Percentiles rank a stretch among this genome's conserved stretches.
phyloP scores from a whole-genome alignment of 2,113 vertebrate genomes.

The Siniperca chuatsi region DNA sequence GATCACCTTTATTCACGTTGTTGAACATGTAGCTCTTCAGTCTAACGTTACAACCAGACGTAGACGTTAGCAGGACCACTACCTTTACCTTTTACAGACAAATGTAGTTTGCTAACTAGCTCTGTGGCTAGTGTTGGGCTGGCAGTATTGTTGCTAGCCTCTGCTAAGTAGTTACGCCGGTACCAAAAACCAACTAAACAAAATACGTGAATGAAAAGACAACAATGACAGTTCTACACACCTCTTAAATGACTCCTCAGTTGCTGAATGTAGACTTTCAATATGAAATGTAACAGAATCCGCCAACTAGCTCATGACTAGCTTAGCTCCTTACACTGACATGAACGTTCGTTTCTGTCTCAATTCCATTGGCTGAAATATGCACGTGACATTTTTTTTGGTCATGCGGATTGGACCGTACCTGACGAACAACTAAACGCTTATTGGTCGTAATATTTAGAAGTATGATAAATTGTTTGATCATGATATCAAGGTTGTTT shows the following conservation, averaged over 20 bases:
- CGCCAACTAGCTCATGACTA: conserved; percentile 33
- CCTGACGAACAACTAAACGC: background rate
- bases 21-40: no score
- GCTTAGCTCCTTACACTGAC: conserved; percentile 3
- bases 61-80: background rate
- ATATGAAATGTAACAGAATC: background rate
- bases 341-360: background rate
- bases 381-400: background rate
- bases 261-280: background rate
- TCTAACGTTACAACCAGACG: background rate
- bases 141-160: conserved; percentile 5
- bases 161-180: background rate
- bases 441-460: conserved; percentile 35
- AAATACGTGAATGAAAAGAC: background rate
- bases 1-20: fast-evolving
- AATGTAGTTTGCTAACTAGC: background rate
- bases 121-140: background rate
- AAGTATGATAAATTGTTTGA: background rate
- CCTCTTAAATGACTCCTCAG: conserved; percentile 36
- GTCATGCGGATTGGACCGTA: conserved; percentile 37
- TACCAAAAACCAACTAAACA: background rate
- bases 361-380: conserved; percentile 48
- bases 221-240: conserved; percentile 8
- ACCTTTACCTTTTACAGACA: background rate
- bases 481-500: no score